Evolutionary conservation across 92 coral and sea anemone species (phyloP).

Genomic region (Palythoa grandiflora): DNA sequence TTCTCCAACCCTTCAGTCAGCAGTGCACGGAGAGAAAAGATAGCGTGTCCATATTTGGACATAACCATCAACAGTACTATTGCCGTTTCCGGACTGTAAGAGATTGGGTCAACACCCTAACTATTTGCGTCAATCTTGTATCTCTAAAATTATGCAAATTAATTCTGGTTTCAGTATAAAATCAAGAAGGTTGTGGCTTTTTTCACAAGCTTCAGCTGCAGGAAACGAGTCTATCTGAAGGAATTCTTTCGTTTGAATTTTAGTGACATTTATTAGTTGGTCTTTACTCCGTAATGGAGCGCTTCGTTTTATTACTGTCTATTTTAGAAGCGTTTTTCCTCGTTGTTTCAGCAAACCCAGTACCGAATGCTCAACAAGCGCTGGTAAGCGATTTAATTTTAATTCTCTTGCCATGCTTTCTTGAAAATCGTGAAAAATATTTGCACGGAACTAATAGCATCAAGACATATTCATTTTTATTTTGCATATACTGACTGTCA

Average conservation of each 20-base stretch:
- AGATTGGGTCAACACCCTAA: not conserved
- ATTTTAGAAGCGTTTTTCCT: not conserved
- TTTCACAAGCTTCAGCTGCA: not conserved
- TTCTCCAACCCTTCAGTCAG: not conserved
- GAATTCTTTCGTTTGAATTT: not conserved
- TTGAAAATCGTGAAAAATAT: not conserved
- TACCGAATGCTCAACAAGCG: not conserved
- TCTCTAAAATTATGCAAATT: constrained; percentile 21
- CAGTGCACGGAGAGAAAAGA: not conserved
- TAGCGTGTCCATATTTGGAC: constrained; percentile 20
- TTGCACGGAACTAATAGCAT: not conserved
- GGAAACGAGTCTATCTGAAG: not conserved
- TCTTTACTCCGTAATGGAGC: not conserved
- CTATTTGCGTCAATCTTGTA: constrained; percentile 20
- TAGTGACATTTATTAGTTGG: not conserved
- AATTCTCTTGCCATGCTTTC: not conserved
- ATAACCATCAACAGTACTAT: constrained; percentile 2
- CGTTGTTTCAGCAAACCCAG: constrained; percentile 3
- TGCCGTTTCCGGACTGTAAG: not conserved
- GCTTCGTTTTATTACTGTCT: not conserved
- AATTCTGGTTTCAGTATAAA: not conserved
- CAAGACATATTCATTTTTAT: no score
- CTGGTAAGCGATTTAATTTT: not conserved
- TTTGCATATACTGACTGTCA: no score
- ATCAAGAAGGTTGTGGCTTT: not conserved